Conservation (phyloP, 2,888 invertebrate genomes). For the Seladonia tumulorum region DNA sequence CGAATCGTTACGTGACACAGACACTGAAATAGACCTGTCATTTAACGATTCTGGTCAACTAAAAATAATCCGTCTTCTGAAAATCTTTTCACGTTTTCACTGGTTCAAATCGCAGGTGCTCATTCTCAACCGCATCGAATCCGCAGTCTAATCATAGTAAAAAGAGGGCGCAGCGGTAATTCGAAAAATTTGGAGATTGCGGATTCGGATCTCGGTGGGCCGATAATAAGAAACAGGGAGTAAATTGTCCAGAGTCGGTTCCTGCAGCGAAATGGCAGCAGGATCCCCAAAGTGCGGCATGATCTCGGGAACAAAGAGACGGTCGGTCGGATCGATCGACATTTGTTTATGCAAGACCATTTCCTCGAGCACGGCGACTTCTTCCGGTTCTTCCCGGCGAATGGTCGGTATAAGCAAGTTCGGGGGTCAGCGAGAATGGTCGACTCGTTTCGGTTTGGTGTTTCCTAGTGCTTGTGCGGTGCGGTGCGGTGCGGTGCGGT, state of each 20-base stretch:
- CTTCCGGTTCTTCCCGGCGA: slow-evolving; percentile 14
- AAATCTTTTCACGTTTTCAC: no score
- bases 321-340: slow-evolving; percentile 49
- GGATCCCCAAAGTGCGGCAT: background rate
- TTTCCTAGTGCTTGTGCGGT: background rate
- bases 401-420: slow-evolving; percentile 16
- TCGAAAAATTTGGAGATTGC: background rate
- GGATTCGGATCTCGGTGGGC: background rate
- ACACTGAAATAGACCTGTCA: no score
- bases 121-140: background rate
- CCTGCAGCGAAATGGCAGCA: background rate
- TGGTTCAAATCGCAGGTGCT: background rate
- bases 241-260: background rate
- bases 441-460: slow-evolving; percentile 39
- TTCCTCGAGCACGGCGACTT: slow-evolving; percentile 23
- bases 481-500: background rate
- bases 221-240: background rate
- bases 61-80: no score
- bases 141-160: no score
- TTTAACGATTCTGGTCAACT: no score
- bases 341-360: slow-evolving; percentile 61
- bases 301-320: background rate
- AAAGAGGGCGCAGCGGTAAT: background rate
- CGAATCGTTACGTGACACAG: no score
- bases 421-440: slow-evolving; percentile 21